Base-by-base conservation (phyloP, 2,888 invertebrate species). In the Phrixothrix hirtus region DNA sequence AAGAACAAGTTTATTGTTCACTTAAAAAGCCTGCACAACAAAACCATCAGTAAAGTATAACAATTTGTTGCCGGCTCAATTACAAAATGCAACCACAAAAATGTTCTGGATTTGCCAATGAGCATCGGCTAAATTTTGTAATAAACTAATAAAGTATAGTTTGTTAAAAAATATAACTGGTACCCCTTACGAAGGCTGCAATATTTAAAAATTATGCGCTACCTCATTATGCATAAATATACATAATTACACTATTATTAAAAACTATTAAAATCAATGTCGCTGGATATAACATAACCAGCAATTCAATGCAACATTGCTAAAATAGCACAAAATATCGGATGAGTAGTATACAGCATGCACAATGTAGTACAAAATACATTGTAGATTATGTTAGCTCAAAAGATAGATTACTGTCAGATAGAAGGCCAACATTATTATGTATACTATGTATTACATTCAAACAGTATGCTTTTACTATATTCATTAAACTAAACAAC, bases 361-460 rank as follows among this genome's bases (percentile, higher is more conserved):
- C 75, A 74, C 70, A 70, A 67, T 60, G 57, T 66, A 57, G 59
- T 50, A 58, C 48, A 55, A 48, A 58, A 60, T 56, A 54, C 39
- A 54, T 57, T 64, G 64, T 61, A 62, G 56, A 61, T 60, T 61
- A 70, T 72, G 71, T 72, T 74, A 75, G 74, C 70, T 73, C 70
- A 71, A 72, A 70, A 71, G 71, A 74, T 69, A 72, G 68, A 69
- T 27, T 47, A 41, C 59, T 57, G 56, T 73, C 72, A 75, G 72
- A 74, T 75, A 75, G 76, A 76, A 76, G 76, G 76, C 76, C 76
- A 76, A 76, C 75, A 74, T 70, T 75, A 74, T 70, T 70, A 69
- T 59, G 29, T 50, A 30, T 36, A 48, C 46, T 32, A 39, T 43
- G 14, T 55, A 48, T 34, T 13, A 17, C 1, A 15, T 14, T 16